Percentiles rank a stretch among this genome's conserved stretches.
These are phyloP conservation scores for Steromphala cineraria DNA, from an alignment of 2,888 invertebrate species.

Conservation along the genomic window DNA sequence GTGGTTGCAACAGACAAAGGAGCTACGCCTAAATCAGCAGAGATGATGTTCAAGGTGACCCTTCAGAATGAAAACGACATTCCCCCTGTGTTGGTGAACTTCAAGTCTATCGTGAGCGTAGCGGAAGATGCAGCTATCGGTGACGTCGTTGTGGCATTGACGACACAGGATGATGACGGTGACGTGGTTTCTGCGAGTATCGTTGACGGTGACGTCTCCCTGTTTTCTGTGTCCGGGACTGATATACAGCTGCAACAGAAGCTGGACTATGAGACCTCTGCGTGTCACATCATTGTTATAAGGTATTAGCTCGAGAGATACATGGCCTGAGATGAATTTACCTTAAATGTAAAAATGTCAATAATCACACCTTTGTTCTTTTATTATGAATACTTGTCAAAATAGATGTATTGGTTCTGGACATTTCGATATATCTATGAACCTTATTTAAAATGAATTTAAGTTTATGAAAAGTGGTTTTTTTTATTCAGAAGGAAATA, in stretches of 20 bases:
- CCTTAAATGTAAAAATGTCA: no score
- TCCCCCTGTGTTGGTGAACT: not conserved
- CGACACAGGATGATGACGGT: not conserved
- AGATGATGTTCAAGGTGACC: not conserved
- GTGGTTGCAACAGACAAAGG: not conserved
- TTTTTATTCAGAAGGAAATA: no score
- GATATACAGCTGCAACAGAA: not conserved
- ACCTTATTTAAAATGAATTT: no score
- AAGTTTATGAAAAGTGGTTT: no score
- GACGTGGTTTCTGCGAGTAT: not conserved
- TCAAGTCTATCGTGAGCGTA: not conserved
- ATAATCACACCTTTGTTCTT: no score
- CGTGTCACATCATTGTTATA: not conserved
- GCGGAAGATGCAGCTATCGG: not conserved
- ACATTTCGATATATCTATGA: no score
- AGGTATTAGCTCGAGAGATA: not conserved
- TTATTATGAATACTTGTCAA: no score
- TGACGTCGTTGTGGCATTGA: not conserved
- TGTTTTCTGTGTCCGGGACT: not conserved
- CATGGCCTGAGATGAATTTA: no score
- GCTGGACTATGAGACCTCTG: not conserved
- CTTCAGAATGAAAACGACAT: conserved; percentile 3
- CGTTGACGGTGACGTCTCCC: not conserved
- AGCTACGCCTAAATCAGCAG: not conserved
- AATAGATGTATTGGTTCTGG: no score